These are phyloP conservation scores for Artibeus jamaicensis DNA, from an alignment of 2,797 vertebrate genomes.

Conservation along the genomic window DNA sequence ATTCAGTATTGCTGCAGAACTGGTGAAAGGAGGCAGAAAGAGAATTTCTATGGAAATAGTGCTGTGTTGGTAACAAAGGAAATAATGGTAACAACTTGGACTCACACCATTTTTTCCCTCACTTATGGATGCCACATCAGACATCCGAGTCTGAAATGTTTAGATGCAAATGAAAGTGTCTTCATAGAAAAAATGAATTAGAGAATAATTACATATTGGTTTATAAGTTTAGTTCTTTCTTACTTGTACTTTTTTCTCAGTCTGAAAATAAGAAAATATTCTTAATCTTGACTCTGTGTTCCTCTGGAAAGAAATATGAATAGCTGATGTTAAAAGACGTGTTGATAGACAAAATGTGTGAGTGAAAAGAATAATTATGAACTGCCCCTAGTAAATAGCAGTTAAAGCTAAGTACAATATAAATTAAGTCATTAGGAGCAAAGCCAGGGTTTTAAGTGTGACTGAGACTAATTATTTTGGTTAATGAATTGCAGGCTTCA, in stretches of 20 bases:
- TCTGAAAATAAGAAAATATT: neutral
- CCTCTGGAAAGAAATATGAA: neutral
- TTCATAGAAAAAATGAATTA: conserved; percentile 5
- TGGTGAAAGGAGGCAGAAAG: conserved; percentile 58
- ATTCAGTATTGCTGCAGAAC: conserved; percentile 54
- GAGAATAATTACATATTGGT: neutral
- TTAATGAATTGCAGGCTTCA: neutral
- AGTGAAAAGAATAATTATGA: neutral
- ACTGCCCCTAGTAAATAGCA: neutral
- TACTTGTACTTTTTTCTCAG: neutral
- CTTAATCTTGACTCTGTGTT: neutral
- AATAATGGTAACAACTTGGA: neutral
- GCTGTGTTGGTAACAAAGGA: conserved; percentile 29
- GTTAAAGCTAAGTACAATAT: neutral
- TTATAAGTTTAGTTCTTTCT: neutral
- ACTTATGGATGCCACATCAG: conserved; percentile 19
- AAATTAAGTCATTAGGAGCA: neutral
- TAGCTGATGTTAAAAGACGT: neutral
- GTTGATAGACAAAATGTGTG: neutral
- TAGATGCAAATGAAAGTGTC: conserved; percentile 52
- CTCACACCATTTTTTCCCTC: neutral
- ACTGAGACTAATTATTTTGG: neutral
- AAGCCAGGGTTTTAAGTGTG: neutral
- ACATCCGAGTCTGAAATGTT: neutral
- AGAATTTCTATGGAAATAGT: conserved; percentile 57